These are phyloP conservation scores for Calephelis nemesis DNA, from an alignment of 1,140 invertebrate genomes.

Conservation along the genomic window DNA sequence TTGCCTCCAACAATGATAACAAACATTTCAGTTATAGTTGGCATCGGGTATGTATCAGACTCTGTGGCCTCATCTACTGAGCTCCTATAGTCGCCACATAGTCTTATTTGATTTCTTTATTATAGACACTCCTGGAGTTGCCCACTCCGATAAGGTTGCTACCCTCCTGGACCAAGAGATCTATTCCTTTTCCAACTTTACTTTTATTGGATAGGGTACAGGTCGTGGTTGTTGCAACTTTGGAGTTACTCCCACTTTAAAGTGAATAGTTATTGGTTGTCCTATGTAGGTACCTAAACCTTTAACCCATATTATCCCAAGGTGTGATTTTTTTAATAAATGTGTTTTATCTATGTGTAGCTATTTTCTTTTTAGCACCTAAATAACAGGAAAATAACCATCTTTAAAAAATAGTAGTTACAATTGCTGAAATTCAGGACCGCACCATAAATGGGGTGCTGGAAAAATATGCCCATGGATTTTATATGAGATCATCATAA, in stretches of 20 bases:
- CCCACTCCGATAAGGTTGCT: not conserved
- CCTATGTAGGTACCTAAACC: constrained; percentile 37
- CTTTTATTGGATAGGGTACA: constrained; percentile 59
- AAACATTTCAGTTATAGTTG: constrained; percentile 10
- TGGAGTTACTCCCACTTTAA: constrained; percentile 28
- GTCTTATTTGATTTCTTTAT: not conserved
- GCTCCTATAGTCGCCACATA: not conserved
- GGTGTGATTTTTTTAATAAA: constrained; percentile 14
- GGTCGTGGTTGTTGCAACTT: constrained; percentile 45
- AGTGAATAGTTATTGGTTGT: constrained; percentile 30
- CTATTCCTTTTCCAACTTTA: constrained; percentile 36
- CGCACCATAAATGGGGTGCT: no score
- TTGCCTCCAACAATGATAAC: not conserved
- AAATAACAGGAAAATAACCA: no score
- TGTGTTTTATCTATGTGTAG: constrained; percentile 23
- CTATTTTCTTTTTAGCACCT: no score
- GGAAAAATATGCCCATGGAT: no score
- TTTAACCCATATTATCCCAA: constrained; percentile 27
- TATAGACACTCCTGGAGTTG: not conserved
- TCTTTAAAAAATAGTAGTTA: no score
- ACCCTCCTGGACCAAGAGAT: no score
- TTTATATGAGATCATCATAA: no score
- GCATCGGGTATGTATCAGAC: constrained; percentile 11
- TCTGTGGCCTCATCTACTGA: not conserved
- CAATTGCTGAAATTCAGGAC: no score